These are phyloP conservation scores for Drosophila infuscata DNA, from an alignment of 2,888 invertebrate species.

Conservation along the genomic window DNA sequence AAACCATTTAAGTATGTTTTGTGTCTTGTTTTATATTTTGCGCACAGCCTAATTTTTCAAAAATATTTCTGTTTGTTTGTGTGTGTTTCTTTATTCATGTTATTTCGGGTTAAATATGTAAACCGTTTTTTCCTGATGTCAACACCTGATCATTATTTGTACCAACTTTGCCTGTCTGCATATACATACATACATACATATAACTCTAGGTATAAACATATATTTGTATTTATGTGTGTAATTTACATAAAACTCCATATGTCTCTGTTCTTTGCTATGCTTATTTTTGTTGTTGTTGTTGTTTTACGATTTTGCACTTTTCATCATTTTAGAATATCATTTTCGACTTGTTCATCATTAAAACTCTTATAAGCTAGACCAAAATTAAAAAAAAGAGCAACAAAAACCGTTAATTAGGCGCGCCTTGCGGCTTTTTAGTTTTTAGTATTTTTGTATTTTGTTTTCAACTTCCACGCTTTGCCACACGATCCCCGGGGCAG, in stretches of 20 bases:
- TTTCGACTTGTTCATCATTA: slow-evolving; percentile 34
- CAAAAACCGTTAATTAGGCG: slow-evolving; percentile 26
- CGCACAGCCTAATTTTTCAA: slow-evolving; percentile 71
- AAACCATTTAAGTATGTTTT: slow-evolving; percentile 31
- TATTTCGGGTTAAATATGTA: slow-evolving; percentile 31
- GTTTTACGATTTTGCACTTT: slow-evolving; percentile 25
- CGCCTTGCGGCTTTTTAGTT: slow-evolving; percentile 17
- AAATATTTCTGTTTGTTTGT: slow-evolving; percentile 46
- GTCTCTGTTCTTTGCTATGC: slow-evolving; percentile 11
- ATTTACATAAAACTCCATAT: slow-evolving; percentile 17
- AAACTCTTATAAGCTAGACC: slow-evolving; percentile 40
- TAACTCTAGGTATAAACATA: slow-evolving; percentile 21
- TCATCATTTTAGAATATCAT: slow-evolving; percentile 35
- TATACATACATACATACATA: background rate
- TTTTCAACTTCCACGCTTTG: slow-evolving; percentile 2
- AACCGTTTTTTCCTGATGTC: slow-evolving; percentile 49
- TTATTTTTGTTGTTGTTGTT: background rate
- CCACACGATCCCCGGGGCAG: slow-evolving; percentile 3
- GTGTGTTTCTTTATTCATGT: slow-evolving; percentile 24
- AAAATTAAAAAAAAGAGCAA: slow-evolving; percentile 19
- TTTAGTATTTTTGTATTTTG: slow-evolving; percentile 2
- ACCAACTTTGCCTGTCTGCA: slow-evolving; percentile 62
- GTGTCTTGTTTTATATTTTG: slow-evolving; percentile 51
- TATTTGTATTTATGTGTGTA: slow-evolving; percentile 7
- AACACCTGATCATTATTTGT: slow-evolving; percentile 75